phyloP scores from a whole-genome alignment of 2,113 vertebrate genomes.

The Zosterops borbonicus region DNA sequence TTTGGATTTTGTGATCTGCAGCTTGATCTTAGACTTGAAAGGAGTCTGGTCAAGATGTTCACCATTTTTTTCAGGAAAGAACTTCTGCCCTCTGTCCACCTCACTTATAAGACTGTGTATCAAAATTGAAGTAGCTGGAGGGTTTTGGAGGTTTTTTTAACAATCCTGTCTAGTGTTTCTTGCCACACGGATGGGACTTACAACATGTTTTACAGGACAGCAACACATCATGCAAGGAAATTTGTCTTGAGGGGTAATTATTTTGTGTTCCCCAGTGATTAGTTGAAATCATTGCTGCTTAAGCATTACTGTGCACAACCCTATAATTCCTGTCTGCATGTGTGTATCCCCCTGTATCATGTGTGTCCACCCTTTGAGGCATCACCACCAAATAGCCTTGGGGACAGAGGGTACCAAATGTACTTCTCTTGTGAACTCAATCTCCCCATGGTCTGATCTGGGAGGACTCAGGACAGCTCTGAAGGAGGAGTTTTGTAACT shows the following conservation, averaged over 20 bases:
- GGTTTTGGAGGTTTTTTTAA: not conserved
- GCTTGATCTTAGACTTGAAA: not conserved
- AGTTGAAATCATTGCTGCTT: not conserved
- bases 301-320: not conserved
- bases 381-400: no score
- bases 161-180: not conserved
- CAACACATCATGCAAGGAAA: not conserved
- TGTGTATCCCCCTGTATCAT: not conserved
- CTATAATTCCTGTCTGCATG: not conserved
- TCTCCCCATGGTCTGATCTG: not conserved
- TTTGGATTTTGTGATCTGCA: not conserved
- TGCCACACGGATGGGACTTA: not conserved
- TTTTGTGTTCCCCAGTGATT: not conserved
- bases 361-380: not conserved
- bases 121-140: not conserved
- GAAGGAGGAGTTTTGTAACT: not conserved
- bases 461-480: not conserved
- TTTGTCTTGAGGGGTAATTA: not conserved
- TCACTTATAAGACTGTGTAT: not conserved
- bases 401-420: not conserved
- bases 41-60: not conserved
- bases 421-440: not conserved
- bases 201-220: not conserved
- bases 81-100: not conserved
- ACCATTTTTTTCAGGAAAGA: not conserved